These are phyloP conservation scores for Ammodramus savannarum DNA, from an alignment of 2,113 vertebrate species.

Conservation along the genomic window DNA sequence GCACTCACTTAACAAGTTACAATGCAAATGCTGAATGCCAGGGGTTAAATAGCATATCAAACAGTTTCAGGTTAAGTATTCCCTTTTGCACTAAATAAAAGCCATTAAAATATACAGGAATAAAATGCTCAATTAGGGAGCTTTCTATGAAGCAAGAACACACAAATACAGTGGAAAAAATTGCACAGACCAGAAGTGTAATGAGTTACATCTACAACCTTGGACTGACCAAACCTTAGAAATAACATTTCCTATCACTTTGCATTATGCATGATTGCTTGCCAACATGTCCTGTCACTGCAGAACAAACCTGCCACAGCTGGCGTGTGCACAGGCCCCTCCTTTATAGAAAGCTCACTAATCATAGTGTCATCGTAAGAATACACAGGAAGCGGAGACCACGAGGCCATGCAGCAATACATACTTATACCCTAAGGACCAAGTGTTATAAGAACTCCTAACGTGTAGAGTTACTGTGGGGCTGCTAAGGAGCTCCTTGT, in stretches of 20 bases:
- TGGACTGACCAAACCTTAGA: neutral
- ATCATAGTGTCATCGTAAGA: conserved; percentile 54
- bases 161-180: conserved; percentile 22
- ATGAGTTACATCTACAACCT: conserved; percentile 20
- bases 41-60: conserved; percentile 56
- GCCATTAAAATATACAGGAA: conserved; percentile 61
- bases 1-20: conserved; percentile 47
- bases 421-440: conserved; percentile 47
- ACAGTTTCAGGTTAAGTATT: conserved; percentile 49
- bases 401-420: conserved; percentile 74
- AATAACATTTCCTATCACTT: neutral
- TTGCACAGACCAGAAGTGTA: conserved; percentile 44
- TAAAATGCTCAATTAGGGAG: conserved; percentile 51
- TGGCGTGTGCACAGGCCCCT: conserved; percentile 47
- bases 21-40: conserved; percentile 61
- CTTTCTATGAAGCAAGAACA: conserved; percentile 51
- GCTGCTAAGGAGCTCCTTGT: conserved; percentile 33
- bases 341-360: conserved; percentile 63
- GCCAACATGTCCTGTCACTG: neutral
- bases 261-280: neutral
- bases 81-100: conserved; percentile 69
- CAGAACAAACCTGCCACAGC: conserved; percentile 25
- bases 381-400: conserved; percentile 68
- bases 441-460: conserved; percentile 53
- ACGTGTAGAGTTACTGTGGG: conserved; percentile 35